Evolutionary conservation across 1,140 invertebrate species (phyloP).

Genomic region (Campoletis sonorensis): DNA sequence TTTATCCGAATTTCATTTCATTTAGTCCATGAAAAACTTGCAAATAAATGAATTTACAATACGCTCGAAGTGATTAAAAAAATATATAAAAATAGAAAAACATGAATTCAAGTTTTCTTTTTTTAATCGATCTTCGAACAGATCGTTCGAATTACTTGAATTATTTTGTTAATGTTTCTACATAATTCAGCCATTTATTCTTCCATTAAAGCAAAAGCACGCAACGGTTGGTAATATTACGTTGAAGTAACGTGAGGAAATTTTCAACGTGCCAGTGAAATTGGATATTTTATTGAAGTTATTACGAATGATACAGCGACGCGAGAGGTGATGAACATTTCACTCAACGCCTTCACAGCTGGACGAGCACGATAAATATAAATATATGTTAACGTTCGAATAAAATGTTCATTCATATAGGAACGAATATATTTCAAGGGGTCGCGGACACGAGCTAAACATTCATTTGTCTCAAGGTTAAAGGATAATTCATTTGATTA

Average conservation of each 20-base stretch:
- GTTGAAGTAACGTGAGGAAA: constrained; percentile 12
- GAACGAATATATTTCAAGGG: not conserved
- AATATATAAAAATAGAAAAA: no score
- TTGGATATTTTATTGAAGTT: constrained; percentile 25
- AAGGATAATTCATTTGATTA: not conserved
- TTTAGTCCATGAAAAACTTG: no score
- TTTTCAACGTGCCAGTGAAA: constrained; percentile 12
- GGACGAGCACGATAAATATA: not conserved
- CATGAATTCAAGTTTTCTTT: no score
- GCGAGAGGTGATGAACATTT: constrained; percentile 40
- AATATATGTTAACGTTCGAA: not conserved
- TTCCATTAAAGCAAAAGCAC: not conserved
- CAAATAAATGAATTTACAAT: no score
- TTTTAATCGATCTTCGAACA: no score
- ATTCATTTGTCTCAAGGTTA: not conserved
- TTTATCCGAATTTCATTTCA: no score
- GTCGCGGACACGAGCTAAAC: no score
- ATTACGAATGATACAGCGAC: constrained; percentile 13
- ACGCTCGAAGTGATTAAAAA: no score
- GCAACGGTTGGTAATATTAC: not conserved
- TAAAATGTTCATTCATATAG: not conserved
- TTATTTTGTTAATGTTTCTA: no score
- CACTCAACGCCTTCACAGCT: constrained; percentile 29
- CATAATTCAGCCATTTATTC: constrained; percentile 22
- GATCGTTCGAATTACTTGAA: no score